Percentiles rank a stretch among this genome's conserved stretches.
phyloP scores from a whole-genome alignment of 2,888 invertebrate genomes.

The Zaprionus obscuricornis region DNA sequence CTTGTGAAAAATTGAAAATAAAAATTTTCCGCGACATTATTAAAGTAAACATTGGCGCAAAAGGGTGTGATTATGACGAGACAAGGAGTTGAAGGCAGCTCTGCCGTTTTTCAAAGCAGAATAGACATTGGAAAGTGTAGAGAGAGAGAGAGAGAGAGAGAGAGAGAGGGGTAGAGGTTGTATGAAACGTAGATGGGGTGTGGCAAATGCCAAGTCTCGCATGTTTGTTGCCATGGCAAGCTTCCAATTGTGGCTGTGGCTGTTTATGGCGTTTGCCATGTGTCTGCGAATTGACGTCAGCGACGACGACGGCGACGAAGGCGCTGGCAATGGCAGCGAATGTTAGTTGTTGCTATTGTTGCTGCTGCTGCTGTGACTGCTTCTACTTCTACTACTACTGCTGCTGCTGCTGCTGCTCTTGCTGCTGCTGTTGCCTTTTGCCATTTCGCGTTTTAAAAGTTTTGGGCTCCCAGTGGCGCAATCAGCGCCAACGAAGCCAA shows the following conservation, averaged over 20 bases:
- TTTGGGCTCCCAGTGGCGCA: conserved; percentile 73
- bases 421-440: conserved; percentile 26
- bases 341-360: background rate
- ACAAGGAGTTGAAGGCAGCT: conserved; percentile 58
- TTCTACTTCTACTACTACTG: conserved; percentile 1
- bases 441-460: conserved; percentile 69
- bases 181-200: no score
- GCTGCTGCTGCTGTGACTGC: conserved; percentile 6
- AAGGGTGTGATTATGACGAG: conserved; percentile 77
- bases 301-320: no score
- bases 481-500: conserved; percentile 62
- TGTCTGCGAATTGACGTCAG: conserved; percentile 73
- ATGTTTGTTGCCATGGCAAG: conserved; percentile 63
- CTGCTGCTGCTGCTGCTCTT: conserved; percentile 1
- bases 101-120: conserved; percentile 17
- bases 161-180: conserved; percentile 8
- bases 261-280: conserved; percentile 74
- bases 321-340: no score
- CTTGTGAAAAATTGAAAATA: conserved; percentile 75
- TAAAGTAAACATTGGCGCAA: conserved; percentile 77
- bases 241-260: conserved; percentile 72
- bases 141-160: background rate
- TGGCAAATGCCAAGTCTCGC: conserved; percentile 13
- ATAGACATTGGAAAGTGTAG: background rate
- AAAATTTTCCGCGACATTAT: conserved; percentile 78